Evolutionary conservation across 2,113 vertebrate genomes (phyloP), one percentile per base, ranked within the genome.

Genomic region (Picathartes gymnocephalus): DNA sequence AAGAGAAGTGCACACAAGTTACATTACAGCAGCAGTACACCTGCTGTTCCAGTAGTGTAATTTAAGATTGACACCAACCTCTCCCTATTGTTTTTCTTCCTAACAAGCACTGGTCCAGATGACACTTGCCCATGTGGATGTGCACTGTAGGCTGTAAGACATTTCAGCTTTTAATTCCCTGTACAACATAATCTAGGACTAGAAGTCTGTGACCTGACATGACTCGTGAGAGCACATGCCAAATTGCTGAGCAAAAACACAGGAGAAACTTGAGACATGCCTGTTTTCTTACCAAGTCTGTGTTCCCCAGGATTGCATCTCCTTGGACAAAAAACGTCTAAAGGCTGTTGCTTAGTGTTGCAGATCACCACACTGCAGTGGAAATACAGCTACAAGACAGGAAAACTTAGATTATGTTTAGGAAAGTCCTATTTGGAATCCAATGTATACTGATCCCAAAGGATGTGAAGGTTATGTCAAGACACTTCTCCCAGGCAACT

Each of bases 341-440:
- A 91, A 60, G 62, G 35, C 20, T 74, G 62, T 19, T 88, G 66
- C 20, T 51, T 53, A 20, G 91, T 37, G 35, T 96, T 92, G 88
- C 97, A 97, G 70, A 98, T 92, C 30, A 96, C 60, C 47, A 96
- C 96, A 25, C 79, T 96, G 68, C 97, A 97, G 73, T 98, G 97
- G 70, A 98, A 97, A 65, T 95, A 97, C 8, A 97, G 73, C 97
- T 98, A 60, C 28, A 40, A 91, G 31, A 70, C 15, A 93, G 62
- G 30, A 72, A 64, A 44, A 19, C 31, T 25, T 44, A 21, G 21
- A 31, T 80, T 42, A n/a, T 23, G 2, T 40, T 27, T 25, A 82
- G 14, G 4, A 6, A 4, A 77, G 2, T 71, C 25, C 60, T 71
- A 23, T n/a, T 21, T 78, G 23, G 22, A 21, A 81, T 15, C 3